Conservation (phyloP, 2,797 vertebrate genomes). For the Lithobates sylvaticus region DNA sequence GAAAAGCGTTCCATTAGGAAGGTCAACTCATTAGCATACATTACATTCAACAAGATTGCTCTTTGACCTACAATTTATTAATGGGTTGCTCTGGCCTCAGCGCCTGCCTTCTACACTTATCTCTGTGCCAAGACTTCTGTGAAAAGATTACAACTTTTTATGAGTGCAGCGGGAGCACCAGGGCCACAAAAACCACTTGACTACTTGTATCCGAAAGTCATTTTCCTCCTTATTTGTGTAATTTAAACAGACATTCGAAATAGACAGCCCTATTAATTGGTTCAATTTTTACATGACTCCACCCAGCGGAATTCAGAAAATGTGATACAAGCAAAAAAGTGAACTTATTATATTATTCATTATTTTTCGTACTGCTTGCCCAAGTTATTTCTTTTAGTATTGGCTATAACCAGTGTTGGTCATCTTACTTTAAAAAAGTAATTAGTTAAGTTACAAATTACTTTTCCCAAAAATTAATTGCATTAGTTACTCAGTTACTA, state of each 20-base stretch:
- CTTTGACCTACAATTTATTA: slow-evolving; percentile 76
- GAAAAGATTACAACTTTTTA: slow-evolving; percentile 68
- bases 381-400: no score
- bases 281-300: background rate
- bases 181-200: slow-evolving; percentile 60
- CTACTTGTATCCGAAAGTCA: slow-evolving; percentile 7
- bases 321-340: background rate
- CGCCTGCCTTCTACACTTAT: slow-evolving; percentile 67
- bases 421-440: no score
- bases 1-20: slow-evolving; percentile 75
- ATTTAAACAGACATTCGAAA: slow-evolving; percentile 25
- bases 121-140: slow-evolving; percentile 70
- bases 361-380: no score
- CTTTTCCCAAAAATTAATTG: no score
- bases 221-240: slow-evolving; percentile 37
- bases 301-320: background rate
- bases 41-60: slow-evolving; percentile 76
- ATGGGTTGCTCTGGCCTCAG: slow-evolving; percentile 73
- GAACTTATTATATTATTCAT: background rate
- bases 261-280: slow-evolving; percentile 25
- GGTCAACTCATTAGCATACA: slow-evolving; percentile 77
- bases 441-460: no score
- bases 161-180: slow-evolving; percentile 63
- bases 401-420: no score
- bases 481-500: no score